Base-by-base conservation (phyloP, 2,797 vertebrate species). In the Simalia tracyae region DNA sequence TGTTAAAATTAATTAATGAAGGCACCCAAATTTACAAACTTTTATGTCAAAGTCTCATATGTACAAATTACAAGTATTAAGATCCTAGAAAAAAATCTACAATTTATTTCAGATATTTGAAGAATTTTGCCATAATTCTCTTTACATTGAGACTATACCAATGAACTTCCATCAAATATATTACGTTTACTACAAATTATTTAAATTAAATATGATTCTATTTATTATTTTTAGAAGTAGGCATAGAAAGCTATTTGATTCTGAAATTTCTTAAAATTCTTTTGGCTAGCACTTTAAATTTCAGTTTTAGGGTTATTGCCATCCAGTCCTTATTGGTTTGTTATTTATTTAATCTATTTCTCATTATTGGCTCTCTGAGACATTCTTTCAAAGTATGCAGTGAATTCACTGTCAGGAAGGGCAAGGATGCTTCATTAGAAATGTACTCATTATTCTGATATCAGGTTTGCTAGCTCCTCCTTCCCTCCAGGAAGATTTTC, bases 1-100 rank as follows among this genome's bases (percentile, higher is more conserved):
- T 87, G 94, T 96, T 96, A 96, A 97, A 97, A 95, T 97, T 96
- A 95, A 92, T 95, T 97, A 96, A 96, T 95, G 96, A 97, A 97
- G 95, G 95, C 94, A 95, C 95, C 96, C 95, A 95, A 95, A 96
- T 96, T 96, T 95, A 46, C 90, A 93, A 66, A n/a, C 93, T 91
- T 90, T 68, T 93, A 91, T 94, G 84, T 54, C 91, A 96, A 91
- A 86, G 93, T 12, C 31, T 91, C 96, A 54, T 54, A 6, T 54
- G 50, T 54, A 54, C 50, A 54, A 7, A 54, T 54, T 54, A 54
- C 50, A 54, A 54, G 50, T 54, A 54, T 54, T 54, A 54, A 7
- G 50, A 54, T 54, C 50, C 50, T 63, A 22, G 22, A 92, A 94
- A 94, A 60, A 90, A 93, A 94, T 91, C 90, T 88, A 4, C 64